Base-by-base conservation (phyloP, 1,140 invertebrate genomes). In the Notospermus geniculatus region DNA sequence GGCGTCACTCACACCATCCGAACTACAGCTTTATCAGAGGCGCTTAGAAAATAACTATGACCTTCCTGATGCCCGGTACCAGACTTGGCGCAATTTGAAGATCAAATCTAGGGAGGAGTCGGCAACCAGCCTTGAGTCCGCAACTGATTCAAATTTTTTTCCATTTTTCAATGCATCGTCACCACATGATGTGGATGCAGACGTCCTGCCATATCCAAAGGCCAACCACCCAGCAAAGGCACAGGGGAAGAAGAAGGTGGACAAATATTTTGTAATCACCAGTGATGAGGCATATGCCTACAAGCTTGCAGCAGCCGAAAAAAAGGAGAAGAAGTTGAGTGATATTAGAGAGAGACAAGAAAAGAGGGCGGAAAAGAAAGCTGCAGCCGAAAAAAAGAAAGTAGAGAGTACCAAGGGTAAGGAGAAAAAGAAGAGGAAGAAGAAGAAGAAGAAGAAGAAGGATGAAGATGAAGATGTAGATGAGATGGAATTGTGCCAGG, bases 371-470 rank as follows among this genome's bases (percentile, higher is more conserved):
- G 46, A 50, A 50, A 50, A 50, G 46, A 50, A 50, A 50, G 19
- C 25, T 50, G 25, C 19, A n/a, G 46, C 25, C n/a, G 46, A 50
- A 50, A 19, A n/a, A 50, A 50, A 50, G 46, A 50, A 50, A 50
- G 25, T 23, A 7, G n/a, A 23, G 46, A 50, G 46, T 36, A 36
- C 5, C 5, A 4, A 4, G 4, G 15, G 5, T 15, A 36, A 36
- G 32, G 32, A 36, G 32, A 36, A 36, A 36, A 36, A 36, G 32
- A 36, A 36, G 32, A 36, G 15, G 32, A 36, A 36, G 32, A 36
- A 36, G 32, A 36, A 36, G 32, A 36, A 36, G 32, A 36, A 36
- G 32, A 36, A 36, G 32, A 36, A 36, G 32, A 36, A 36, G 32
- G 32, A 36, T 36, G 32, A 36, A 36, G 32, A 36, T 7, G 32